Evolutionary conservation across 2,888 invertebrate genomes (phyloP).

Genomic region (Zonitis immaculata): DNA sequence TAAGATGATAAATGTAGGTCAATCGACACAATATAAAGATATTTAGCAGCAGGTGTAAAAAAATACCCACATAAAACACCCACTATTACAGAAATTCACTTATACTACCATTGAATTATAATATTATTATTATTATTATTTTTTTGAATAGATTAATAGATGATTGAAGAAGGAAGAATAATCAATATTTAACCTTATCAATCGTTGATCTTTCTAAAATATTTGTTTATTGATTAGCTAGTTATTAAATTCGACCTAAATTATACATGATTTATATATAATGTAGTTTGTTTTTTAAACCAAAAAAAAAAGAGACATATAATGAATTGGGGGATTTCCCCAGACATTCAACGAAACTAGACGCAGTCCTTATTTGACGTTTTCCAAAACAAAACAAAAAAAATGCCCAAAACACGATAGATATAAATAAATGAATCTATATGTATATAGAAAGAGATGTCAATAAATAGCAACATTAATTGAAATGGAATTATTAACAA

Average conservation of each 20-base stretch:
- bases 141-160: neutral
- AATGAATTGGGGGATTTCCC: neutral
- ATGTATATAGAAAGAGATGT: neutral
- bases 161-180: neutral
- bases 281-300: too few relatives aligned
- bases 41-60: neutral
- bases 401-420: too few relatives aligned
- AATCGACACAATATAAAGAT: neutral
- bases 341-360: neutral
- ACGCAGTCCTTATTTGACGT: neutral
- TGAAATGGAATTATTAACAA: neutral
- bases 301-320: neutral
- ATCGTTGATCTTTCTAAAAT: neutral
- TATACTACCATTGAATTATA: too few relatives aligned
- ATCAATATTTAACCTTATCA: neutral
- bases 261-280: neutral
- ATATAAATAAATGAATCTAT: too few relatives aligned
- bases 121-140: too few relatives aligned
- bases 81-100: neutral
- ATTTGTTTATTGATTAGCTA: slow-evolving; percentile 1
- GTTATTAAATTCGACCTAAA: slow-evolving; percentile 2
- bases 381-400: too few relatives aligned
- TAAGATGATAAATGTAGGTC: slow-evolving; percentile 4
- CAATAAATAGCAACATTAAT: neutral
- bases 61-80: neutral